Evolutionary conservation across 2,888 invertebrate genomes (phyloP), one percentile per base, ranked within the genome.

Genomic region (Caenorhabditis doughertyi): DNA sequence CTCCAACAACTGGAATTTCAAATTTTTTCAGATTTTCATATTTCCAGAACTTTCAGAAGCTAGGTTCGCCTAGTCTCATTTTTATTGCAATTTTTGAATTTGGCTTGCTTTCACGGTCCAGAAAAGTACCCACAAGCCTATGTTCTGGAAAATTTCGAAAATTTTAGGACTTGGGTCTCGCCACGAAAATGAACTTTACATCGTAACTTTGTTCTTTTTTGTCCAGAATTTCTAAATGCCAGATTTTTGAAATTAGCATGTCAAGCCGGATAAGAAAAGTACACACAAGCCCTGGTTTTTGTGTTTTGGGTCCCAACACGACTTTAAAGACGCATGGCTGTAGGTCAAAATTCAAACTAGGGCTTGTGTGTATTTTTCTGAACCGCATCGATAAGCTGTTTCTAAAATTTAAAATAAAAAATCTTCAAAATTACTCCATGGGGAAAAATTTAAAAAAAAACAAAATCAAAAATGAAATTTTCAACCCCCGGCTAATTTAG

Each of bases 61-160:
- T n/a, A n/a, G n/a, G n/a, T n/a, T n/a, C n/a, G n/a, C n/a, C n/a
- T n/a, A 18, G 55, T 29, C n/a, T 32, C 53, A 21, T 25, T 25
- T 67, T 35, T n/a, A 42, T 11, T 39, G 21, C 1, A 2, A 44
- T 29, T 35, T 25, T 68, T 13, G 39, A 18, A 8, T 5, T 47
- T 18, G 7, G 18, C 44, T 47, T 18, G 44, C 13, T 18, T 18
- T 18, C 1, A 7, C 44, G 44, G 44, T 47, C 18, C 44, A 47
- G 44, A 47, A 47, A 47, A 47, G 60, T 60, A 44, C 4, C 16
- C n/a, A 47, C 44, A 47, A 47, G 44, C 44, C n/a, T 18, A 18
- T 47, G 18, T 47, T 47, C 44, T 18, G 9, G 18, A 18, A 18
- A 18, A 47, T 47, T 47, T 47, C 18, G 2, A 47, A 47, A 18